Percentiles rank a stretch among this genome's conserved stretches.
These are phyloP conservation scores for Polydrusus tereticollis DNA, from an alignment of 2,888 invertebrate species.

Conservation along the genomic window DNA sequence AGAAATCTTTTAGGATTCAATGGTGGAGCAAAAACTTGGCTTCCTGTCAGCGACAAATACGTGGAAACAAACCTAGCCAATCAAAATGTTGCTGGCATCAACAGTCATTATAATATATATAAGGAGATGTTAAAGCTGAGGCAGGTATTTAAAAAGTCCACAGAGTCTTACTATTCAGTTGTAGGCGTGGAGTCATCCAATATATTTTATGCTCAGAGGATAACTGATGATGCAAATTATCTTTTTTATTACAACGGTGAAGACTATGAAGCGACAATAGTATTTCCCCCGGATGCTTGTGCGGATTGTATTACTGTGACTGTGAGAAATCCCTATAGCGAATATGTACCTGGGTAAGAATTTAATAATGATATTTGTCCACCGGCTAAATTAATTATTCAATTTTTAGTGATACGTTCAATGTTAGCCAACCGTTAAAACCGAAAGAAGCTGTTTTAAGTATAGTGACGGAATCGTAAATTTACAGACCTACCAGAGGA, in stretches of 20 bases:
- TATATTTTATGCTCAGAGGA: not conserved
- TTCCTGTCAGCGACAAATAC: slow-evolving; percentile 77
- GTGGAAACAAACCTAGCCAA: slow-evolving; percentile 71
- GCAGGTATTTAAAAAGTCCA: not conserved
- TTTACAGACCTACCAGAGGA: too few species aligned
- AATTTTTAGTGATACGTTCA: slow-evolving; percentile 12
- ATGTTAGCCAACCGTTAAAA: slow-evolving; percentile 1
- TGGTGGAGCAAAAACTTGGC: slow-evolving; percentile 70
- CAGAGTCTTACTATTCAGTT: not conserved
- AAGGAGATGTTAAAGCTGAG: not conserved
- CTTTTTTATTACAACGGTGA: not conserved
- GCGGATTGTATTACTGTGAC: not conserved
- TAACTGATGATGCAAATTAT: not conserved
- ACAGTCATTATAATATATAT: slow-evolving; percentile 6
- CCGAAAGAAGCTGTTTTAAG: not conserved
- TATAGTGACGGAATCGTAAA: not conserved
- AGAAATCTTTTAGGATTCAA: slow-evolving; percentile 68
- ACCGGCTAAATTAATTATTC: not conserved
- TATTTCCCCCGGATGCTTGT: too few species aligned
- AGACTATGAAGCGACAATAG: not conserved
- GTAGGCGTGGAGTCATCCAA: not conserved
- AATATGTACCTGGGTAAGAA: slow-evolving; percentile 10
- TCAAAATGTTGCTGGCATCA: slow-evolving; percentile 62
- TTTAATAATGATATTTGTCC: not conserved
- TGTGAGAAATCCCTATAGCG: slow-evolving; percentile 1